Evolutionary conservation across 2,113 vertebrate genomes (phyloP).

Genomic region (Chaenogobius annularis): DNA sequence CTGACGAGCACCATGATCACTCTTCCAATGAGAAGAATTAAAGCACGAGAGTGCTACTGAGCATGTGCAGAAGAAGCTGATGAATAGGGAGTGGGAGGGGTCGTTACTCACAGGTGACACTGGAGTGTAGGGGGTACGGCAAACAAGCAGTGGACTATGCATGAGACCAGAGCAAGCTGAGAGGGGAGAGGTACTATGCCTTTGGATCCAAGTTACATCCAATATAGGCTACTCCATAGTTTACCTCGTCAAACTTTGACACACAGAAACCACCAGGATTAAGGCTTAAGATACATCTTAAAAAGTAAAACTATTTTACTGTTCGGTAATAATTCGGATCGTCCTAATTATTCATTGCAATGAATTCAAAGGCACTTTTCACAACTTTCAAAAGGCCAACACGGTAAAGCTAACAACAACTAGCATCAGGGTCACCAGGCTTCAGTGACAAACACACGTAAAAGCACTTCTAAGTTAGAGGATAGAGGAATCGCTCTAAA

Average conservation of each 20-base stretch:
- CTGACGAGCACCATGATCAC: constrained; percentile 87
- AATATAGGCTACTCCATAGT: background rate
- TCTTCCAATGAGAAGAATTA: constrained; percentile 96
- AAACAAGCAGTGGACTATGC: constrained; percentile 18
- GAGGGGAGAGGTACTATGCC: constrained; percentile 8
- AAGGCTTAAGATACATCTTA: too few species aligned
- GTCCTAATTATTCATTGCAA: background rate
- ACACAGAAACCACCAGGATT: background rate
- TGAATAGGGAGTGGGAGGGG: constrained; percentile 69
- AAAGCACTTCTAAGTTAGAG: too few species aligned
- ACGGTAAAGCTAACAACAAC: too few species aligned
- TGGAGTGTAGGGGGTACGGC: constrained; percentile 45
- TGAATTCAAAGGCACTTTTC: background rate
- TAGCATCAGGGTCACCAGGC: too few species aligned
- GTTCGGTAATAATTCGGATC: too few species aligned
- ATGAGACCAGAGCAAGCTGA: constrained; percentile 21
- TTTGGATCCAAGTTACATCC: background rate
- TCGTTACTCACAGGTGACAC: constrained; percentile 84
- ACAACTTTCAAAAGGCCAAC: too few species aligned
- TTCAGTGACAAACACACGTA: too few species aligned
- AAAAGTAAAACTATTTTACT: too few species aligned
- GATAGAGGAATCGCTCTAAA: too few species aligned
- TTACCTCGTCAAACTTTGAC: background rate
- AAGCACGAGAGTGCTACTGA: constrained; percentile 86
- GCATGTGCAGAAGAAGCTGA: constrained; percentile 75